Conservation (phyloP, 2,113 vertebrate genomes). For the Chionomys nivalis region DNA sequence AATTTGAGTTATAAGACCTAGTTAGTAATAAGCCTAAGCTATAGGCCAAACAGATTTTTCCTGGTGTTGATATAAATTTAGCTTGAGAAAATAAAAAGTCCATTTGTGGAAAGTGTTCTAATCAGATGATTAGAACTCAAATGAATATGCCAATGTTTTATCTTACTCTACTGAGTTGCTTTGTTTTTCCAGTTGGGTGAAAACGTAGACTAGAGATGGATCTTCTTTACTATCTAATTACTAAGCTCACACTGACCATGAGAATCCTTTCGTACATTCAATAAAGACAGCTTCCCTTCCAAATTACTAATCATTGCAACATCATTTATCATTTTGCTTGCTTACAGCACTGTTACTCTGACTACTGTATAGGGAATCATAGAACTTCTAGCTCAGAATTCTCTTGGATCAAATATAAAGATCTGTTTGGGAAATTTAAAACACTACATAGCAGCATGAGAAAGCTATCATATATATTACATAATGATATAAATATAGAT, state of each 20-base stretch:
- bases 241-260: background rate
- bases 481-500: background rate
- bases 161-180: background rate
- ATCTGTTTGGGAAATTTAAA: background rate
- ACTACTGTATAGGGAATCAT: background rate
- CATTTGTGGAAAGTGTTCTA: background rate
- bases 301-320: background rate
- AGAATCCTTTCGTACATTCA: background rate
- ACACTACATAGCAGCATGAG: background rate
- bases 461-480: background rate
- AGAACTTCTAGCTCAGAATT: background rate
- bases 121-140: background rate
- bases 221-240: background rate
- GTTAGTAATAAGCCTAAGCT: too few relatives aligned
- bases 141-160: background rate
- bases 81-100: background rate
- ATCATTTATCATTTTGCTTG: background rate
- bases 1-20: too few relatives aligned
- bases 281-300: background rate
- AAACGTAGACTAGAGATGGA: background rate
- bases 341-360: background rate
- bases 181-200: constrained; percentile 9
- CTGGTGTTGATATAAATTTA: background rate
- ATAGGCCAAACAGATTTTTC: background rate
- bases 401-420: background rate